Evolutionary conservation across 2,797 vertebrate species (phyloP).

Genomic region (Bryconaethiops microstoma): DNA sequence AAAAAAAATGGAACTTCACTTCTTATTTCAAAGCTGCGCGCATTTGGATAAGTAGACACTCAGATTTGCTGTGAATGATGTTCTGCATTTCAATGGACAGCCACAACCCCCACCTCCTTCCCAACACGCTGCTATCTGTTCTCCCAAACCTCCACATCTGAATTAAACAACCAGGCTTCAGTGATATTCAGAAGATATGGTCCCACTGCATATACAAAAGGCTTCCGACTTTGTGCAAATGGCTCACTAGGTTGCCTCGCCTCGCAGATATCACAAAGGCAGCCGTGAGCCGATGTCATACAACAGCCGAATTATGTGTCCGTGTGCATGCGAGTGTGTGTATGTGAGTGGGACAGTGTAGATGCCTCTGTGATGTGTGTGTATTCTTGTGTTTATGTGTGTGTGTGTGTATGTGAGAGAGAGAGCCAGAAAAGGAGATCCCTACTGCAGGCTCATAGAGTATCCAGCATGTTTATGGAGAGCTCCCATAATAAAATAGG

Average conservation of each 20-base stretch:
- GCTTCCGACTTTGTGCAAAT: slow-evolving; percentile 35
- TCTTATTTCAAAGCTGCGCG: slow-evolving; percentile 30
- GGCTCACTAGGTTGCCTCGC: slow-evolving; percentile 41
- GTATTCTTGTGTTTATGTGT: slow-evolving; percentile 21
- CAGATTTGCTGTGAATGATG: slow-evolving; percentile 62
- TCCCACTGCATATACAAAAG: slow-evolving; percentile 49
- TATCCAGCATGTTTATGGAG: slow-evolving; percentile 47
- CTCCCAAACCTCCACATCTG: slow-evolving; percentile 57
- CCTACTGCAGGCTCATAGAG: slow-evolving; percentile 50
- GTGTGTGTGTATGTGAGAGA: background rate
- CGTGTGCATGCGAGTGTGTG: slow-evolving; percentile 8
- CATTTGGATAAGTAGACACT: slow-evolving; percentile 41
- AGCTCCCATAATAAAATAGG: slow-evolving; percentile 22
- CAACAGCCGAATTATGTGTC: background rate
- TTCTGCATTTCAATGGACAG: slow-evolving; percentile 52
- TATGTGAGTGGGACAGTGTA: slow-evolving; percentile 20
- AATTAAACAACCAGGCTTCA: slow-evolving; percentile 68
- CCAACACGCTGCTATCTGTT: slow-evolving; percentile 41
- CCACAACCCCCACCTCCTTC: slow-evolving; percentile 16
- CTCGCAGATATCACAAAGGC: slow-evolving; percentile 27
- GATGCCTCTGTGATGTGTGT: background rate
- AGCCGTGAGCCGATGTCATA: slow-evolving; percentile 26
- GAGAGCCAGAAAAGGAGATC: slow-evolving; percentile 11
- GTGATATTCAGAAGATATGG: slow-evolving; percentile 58
- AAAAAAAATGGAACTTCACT: slow-evolving; percentile 44